Base-by-base conservation (phyloP, 35 echinoderm and acorn worm species). In the Strongylocentrotus purpuratus region DNA sequence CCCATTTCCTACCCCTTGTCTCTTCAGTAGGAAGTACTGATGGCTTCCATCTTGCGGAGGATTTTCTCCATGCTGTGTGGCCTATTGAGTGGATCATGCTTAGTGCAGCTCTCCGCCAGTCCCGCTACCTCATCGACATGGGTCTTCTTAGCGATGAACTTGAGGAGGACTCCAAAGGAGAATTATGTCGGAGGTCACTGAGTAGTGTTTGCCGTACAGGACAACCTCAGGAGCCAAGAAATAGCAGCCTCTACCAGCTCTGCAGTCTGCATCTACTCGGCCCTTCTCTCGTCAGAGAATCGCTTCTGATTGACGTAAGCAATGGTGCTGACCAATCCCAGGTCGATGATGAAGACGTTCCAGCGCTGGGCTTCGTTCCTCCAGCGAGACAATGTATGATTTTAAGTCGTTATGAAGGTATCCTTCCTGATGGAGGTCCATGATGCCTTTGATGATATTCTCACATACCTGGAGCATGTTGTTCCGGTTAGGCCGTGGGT, bases 181-280 rank as follows among this genome's bases (percentile, higher is more conserved):
- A 93, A 93, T 25, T 25, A 93, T 58, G 7, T 93, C 91, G 5
- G 91, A 93, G 28, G 48, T 14, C 10, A 93, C 91, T 31, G 91
- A 93, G 91, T 50, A 58, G 8, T 14, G 91, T 33, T 92, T 31
- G 46, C 91, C 91, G 20, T 93, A 31, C 9, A 93, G 4, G 31
- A 93, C 91, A 58, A 93, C 46, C 48, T 93, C 91, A 46, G 91
- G 91, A 58, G 91, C 91, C 31, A 93, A 32, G 48, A 93, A 93
- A 33, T 31, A 58, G n/a, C 31, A 58, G 5, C 91, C 48, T 25
- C 48, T 33, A 7, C 91, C 91, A 22, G 91, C 46, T 93, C 25
- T 93, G 91, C 35, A 41, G n/a, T n/a, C n/a, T n/a, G n/a, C n/a
- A n/a, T n/a, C n/a, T 92, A 92, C 47, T 92, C 91, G 13, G 45